Evolutionary conservation across 2,113 vertebrate species (phyloP).

Genomic region (Vimba vimba): DNA sequence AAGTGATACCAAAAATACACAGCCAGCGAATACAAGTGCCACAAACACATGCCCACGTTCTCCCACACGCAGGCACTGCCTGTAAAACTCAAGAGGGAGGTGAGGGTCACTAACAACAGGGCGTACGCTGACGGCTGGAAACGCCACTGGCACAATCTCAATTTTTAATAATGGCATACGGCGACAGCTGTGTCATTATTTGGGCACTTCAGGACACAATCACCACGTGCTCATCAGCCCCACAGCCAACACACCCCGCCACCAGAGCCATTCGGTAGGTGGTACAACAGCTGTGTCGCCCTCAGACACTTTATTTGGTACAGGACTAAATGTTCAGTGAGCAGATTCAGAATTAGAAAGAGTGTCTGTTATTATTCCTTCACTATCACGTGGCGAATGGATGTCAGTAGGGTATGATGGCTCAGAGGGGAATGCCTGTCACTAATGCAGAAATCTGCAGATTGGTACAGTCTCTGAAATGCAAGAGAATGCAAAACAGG

Average conservation of each 20-base stretch:
- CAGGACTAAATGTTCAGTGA: slow-evolving; percentile 5
- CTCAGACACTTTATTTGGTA: slow-evolving; percentile 39
- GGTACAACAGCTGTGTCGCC: slow-evolving; percentile 12
- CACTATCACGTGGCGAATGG: not conserved
- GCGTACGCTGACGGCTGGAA: not conserved
- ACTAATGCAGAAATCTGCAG: not conserved
- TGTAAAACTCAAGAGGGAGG: slow-evolving; percentile 15
- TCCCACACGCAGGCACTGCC: not conserved
- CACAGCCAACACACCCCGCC: slow-evolving; percentile 20
- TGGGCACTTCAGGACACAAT: slow-evolving; percentile 33
- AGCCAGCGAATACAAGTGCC: not conserved
- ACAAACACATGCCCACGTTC: not conserved
- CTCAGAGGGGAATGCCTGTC: slow-evolving; percentile 3
- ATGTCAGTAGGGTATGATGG: not conserved
- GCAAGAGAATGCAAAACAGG: not conserved
- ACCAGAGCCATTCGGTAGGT: slow-evolving; percentile 1
- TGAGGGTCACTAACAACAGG: slow-evolving; percentile 8
- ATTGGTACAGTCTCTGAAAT: not conserved
- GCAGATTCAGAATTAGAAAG: not conserved
- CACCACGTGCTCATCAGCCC: slow-evolving; percentile 29
- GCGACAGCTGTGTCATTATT: slow-evolving; percentile 11
- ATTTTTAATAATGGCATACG: slow-evolving; percentile 1
- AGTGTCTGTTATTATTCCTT: not conserved
- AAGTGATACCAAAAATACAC: slow-evolving; percentile 15
- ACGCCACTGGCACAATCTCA: slow-evolving; percentile 3